Conservation (phyloP, 2,113 vertebrate genomes). For the Tamias sibiricus region DNA sequence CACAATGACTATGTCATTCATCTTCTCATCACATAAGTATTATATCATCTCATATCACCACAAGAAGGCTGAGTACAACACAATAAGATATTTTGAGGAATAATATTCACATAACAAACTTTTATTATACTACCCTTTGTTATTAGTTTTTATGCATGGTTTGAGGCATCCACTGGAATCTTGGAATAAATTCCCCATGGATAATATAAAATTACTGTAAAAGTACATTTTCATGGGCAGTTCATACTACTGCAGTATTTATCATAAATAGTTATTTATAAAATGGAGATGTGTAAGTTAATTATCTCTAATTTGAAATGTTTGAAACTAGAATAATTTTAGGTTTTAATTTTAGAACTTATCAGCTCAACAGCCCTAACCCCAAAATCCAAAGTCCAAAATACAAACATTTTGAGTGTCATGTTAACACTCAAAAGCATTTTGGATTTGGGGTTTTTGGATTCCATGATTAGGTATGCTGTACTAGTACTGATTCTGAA, state of each 20-base stretch:
- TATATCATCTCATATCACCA: background rate
- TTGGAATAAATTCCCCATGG: background rate
- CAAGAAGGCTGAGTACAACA: background rate
- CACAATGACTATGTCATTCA: background rate
- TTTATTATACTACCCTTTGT: background rate
- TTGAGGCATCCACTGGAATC: background rate
- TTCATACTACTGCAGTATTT: background rate
- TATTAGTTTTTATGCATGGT: background rate
- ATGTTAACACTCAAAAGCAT: background rate
- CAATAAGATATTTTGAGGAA: too few species aligned
- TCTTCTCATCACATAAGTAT: background rate
- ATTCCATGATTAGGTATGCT: background rate
- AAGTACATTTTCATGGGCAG: background rate
- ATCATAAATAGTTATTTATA: background rate
- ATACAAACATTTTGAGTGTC: background rate
- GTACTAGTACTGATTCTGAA: background rate
- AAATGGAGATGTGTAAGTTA: background rate
- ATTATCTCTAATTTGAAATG: background rate
- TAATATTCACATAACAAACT: background rate
- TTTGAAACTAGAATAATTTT: background rate
- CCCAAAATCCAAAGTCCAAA: background rate
- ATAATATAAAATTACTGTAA: background rate
- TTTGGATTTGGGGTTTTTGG: background rate
- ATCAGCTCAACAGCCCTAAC: background rate
- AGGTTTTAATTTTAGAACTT: background rate